Percentiles rank a stretch among this genome's conserved stretches.
phyloP scores from a whole-genome alignment of 1,140 invertebrate species.

The Drosophila tristis region DNA sequence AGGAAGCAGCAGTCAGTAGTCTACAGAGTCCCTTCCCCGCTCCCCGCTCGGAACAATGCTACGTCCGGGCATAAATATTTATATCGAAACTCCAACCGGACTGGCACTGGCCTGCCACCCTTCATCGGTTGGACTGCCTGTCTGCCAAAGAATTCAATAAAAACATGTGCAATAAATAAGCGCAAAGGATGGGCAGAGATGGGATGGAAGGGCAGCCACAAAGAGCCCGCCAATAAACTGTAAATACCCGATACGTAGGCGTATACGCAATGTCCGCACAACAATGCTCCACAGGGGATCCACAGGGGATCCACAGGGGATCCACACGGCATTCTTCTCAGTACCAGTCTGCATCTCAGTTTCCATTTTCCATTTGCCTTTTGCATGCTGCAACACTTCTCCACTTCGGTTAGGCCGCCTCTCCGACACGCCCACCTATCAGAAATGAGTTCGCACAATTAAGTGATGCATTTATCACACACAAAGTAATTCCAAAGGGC shows the following conservation, averaged over 20 bases:
- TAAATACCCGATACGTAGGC: constrained; percentile 49
- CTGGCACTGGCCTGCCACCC: background rate
- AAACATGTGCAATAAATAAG: constrained; percentile 81
- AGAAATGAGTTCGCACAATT: constrained; percentile 61
- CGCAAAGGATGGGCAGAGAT: constrained; percentile 9
- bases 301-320: constrained; percentile 2
- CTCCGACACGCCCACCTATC: constrained; percentile 30
- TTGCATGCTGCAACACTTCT: constrained; percentile 6
- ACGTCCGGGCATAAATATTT: constrained; percentile 76
- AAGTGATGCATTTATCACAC: constrained; percentile 76
- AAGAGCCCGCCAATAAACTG: constrained; percentile 25
- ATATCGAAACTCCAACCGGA: constrained; percentile 56
- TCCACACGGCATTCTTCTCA: background rate
- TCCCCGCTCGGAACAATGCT: constrained; percentile 44
- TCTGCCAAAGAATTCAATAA: constrained; percentile 75
- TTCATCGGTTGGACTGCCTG: constrained; percentile 21
- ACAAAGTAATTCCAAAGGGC: constrained; percentile 62
- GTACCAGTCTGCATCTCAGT: constrained; percentile 21
- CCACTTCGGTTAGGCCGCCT: background rate
- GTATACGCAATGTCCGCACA: constrained; percentile 39
- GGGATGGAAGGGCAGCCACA: constrained; percentile 15
- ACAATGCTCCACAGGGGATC: background rate
- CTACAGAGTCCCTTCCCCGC: constrained; percentile 12
- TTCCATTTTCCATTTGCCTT: constrained; percentile 17
- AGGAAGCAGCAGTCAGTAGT: constrained; percentile 4